Percentiles rank a stretch among this genome's conserved stretches.
phyloP scores from a whole-genome alignment of 2,113 vertebrate species.

The Paralichthys olivaceus region DNA sequence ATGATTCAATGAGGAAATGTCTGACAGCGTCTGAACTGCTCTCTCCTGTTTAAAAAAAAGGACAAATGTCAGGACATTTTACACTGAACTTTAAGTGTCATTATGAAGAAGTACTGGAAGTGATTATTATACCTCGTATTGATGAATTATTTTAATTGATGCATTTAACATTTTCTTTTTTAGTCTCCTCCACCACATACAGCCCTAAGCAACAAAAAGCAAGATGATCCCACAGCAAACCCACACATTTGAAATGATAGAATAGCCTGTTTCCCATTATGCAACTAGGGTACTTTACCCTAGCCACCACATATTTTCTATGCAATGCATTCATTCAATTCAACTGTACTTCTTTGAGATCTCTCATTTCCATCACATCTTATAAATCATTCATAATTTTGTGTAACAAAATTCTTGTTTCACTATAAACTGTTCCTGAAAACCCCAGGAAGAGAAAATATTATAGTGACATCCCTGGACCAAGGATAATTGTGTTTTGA shows the following conservation, averaged over 20 bases:
- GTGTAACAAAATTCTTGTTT: neutral
- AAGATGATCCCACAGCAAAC: neutral
- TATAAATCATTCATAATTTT: neutral
- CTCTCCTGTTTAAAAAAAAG: conserved; percentile 54
- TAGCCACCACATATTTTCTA: neutral
- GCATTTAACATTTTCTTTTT: neutral
- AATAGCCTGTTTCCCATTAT: no score
- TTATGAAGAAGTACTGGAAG: neutral
- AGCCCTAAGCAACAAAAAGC: neutral
- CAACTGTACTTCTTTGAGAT: no score
- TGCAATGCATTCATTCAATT: neutral
- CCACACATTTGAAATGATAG: neutral
- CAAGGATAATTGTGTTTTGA: neutral
- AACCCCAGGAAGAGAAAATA: neutral
- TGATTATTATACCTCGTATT: no score
- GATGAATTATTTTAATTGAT: neutral
- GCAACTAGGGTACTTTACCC: no score
- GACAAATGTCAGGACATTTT: neutral
- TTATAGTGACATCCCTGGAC: neutral
- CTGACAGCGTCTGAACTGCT: conserved; percentile 79
- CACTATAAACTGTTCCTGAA: neutral
- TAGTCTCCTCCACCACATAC: no score
- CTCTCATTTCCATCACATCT: neutral
- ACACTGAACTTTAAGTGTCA: neutral
- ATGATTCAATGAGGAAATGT: conserved; percentile 94